phyloP scores from a whole-genome alignment of 2,113 vertebrate species.

The Choloepus hoffmanni region DNA sequence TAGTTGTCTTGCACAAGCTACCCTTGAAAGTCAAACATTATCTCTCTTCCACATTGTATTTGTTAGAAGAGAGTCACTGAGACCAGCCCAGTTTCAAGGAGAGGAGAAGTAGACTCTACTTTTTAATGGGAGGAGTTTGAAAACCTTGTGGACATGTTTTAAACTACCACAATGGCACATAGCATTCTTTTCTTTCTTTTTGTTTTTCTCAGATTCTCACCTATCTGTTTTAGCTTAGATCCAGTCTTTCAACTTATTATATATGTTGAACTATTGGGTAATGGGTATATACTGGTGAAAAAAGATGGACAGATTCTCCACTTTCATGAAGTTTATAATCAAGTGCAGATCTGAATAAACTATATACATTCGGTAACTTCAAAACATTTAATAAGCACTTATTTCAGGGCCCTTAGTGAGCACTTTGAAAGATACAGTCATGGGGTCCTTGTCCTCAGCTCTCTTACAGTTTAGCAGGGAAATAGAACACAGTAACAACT shows the following conservation, averaged over 20 bases:
- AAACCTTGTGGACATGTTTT: not conserved
- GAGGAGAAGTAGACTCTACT: not conserved
- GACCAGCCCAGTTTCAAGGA: not conserved
- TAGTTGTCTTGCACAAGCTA: not conserved
- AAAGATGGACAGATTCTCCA: not conserved
- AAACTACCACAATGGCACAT: not conserved
- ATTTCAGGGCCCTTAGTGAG: not conserved
- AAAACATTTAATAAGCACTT: not conserved
- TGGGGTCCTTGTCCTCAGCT: not conserved
- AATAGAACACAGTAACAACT: not conserved
- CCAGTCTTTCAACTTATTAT: not conserved
- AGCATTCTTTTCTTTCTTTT: not conserved
- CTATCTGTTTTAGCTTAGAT: not conserved
- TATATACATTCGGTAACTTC: not conserved
- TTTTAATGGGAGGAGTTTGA: not conserved
- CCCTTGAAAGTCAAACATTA: not conserved
- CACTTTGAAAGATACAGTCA: not conserved
- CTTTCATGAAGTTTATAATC: not conserved
- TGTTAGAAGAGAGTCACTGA: not conserved
- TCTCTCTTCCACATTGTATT: not conserved
- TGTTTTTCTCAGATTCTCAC: not conserved
- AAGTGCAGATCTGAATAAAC: not conserved
- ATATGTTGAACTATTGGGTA: not conserved
- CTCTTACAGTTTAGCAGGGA: not conserved
- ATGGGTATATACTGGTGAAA: not conserved